Evolutionary conservation across 2,888 invertebrate genomes (phyloP), one percentile per base, ranked within the genome.

Genomic region (Mechanitis mazaeus): DNA sequence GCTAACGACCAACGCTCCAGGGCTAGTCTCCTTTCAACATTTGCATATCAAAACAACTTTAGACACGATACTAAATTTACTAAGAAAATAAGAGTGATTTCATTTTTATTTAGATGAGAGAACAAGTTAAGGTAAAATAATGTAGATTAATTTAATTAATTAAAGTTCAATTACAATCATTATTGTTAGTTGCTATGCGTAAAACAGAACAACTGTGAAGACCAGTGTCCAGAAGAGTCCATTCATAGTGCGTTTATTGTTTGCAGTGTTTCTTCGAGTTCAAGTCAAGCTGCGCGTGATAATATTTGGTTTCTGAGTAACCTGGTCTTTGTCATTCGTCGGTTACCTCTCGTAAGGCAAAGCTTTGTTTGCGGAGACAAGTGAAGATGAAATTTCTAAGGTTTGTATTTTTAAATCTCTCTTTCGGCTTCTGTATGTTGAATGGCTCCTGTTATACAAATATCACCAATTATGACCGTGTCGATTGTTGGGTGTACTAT

Each of bases 351-450:
- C 78, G 79, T 85, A 75, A 68, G 66, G 67, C 70, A 71, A 71
- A 63, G 69, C 75, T 73, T 80, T 84, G 83, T 80, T 83, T 85
- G 83, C 75, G 71, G 75, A 80, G 76, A 81, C 80, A 76, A 78
- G 78, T 76, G 76, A 81, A 74, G 73, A 71, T 71, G 80, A 80
- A 80, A 82, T 81, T 83, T 84, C 83, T 81, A 77, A 79, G 78
- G 74, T 77, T 74, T 87, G 79, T 87, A 87, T 87, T 81, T 83
- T 83, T 80, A 81, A 80, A 83, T 83, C 81, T 84, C 83, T 77
- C 76, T 85, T 84, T 86, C 85, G 85, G 87, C 87, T 87, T 81
- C 87, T 83, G 87, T 86, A 77, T 75, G 75, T 77, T 79, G 84
- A 87, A 85, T 85, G 80, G 83, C 79, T 84, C 78, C 85, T 86